Conservation (phyloP, 2,113 vertebrate species). For the Tursiops truncatus region DNA sequence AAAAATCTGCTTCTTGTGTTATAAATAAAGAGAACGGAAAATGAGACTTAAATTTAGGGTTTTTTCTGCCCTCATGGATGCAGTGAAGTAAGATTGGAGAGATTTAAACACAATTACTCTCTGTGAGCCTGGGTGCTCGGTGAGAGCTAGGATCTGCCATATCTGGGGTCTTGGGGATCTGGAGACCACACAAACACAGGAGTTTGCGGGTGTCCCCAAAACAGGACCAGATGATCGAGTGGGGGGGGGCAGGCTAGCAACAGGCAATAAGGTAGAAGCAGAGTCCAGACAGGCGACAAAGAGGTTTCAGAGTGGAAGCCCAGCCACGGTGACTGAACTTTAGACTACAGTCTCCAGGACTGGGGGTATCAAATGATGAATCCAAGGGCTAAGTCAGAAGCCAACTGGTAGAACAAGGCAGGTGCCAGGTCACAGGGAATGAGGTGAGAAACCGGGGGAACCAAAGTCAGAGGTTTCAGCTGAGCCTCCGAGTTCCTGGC, state of each 20-base stretch:
- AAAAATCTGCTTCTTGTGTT: conserved; percentile 22
- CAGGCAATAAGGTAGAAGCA: neutral
- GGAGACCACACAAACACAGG: neutral
- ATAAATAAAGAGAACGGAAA: neutral
- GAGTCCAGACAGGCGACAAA: neutral
- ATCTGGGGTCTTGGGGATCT: neutral
- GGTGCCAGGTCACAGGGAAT: neutral
- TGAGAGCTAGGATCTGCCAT: neutral
- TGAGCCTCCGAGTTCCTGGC: neutral
- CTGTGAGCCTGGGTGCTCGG: neutral
- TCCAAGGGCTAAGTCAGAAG: neutral
- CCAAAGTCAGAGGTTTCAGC: neutral
- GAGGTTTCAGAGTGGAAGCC: neutral
- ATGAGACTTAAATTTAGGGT: neutral
- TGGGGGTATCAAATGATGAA: neutral
- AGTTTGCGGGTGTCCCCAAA: neutral
- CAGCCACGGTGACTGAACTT: neutral
- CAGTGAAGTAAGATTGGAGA: neutral
- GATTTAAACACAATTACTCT: neutral
- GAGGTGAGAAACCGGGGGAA: neutral
- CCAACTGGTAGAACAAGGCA: neutral
- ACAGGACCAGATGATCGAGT: fast-evolving
- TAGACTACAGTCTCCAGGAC: neutral
- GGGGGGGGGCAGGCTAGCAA: no score
- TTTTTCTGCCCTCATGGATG: neutral